Base-by-base conservation (phyloP, 2,888 invertebrate species). In the Phalera bucephala region DNA sequence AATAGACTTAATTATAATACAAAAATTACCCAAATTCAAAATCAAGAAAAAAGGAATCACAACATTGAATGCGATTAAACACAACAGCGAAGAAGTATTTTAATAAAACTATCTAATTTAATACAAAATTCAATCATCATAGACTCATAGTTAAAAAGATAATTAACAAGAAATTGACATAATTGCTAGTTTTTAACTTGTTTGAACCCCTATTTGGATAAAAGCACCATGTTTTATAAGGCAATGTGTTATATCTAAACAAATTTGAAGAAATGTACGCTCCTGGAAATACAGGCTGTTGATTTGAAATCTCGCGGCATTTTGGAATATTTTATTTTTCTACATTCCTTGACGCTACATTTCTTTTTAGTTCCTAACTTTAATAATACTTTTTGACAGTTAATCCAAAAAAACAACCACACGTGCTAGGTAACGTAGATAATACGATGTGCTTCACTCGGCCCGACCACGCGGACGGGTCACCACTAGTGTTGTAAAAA, bases 1-100 rank as follows among this genome's bases (percentile, higher is more conserved):
- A 41, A 52, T 53, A 55, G 32, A 31, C 39, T 31, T 34, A 28
- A n/a, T 38, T 31, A 45, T 17, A 40, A 40, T 47, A 43, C 31
- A 45, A 43, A 39, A 40, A 35, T 31, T 46, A 39, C 30, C 7
- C 35, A 28, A 35, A 39, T 21, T 33, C 13, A 34, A 12, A 30
- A 40, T 12, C 6, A 25, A 12, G 10, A 23, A 36, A 28, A 40
- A 36, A 43, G 39, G 27, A 51, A 44, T 47, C 19, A 12, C 45
- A 45, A 49, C 30, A 42, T 43, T 31, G 21, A n/a, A 37, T 44
- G 27, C 43, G 39, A 31, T 45, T 13, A 51, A 49, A 52, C 29
- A 39, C 41, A 50, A 44, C 35, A 33, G 40, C 35, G 15, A 45
- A 25, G 12, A 12, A 17, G 25, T 12, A 25, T 11, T 25, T 25